Percentiles rank a stretch among this genome's conserved stretches.
These are phyloP conservation scores for Poeciliopsis prolifica DNA, from an alignment of 2,113 vertebrate genomes.

Conservation along the genomic window DNA sequence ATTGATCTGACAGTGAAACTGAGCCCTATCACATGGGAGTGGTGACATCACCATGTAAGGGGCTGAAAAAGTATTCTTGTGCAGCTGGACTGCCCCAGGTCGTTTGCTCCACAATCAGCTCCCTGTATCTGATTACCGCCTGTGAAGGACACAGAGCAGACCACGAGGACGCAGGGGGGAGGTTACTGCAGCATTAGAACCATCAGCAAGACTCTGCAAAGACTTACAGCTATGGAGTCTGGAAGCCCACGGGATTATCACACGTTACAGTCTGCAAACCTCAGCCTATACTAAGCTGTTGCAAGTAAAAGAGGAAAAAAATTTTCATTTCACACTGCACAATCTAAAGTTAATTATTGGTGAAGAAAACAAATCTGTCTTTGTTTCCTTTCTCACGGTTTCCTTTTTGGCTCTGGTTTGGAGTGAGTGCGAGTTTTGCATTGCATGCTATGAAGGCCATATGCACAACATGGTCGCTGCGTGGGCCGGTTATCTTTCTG, in stretches of 20 bases:
- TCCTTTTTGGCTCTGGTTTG: slow-evolving; percentile 40
- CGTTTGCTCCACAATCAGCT: slow-evolving; percentile 69
- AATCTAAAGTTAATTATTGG: slow-evolving; percentile 10
- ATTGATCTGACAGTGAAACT: slow-evolving; percentile 80
- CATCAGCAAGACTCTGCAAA: slow-evolving; percentile 51
- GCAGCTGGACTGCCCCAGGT: slow-evolving; percentile 70
- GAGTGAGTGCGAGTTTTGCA: slow-evolving; percentile 17
- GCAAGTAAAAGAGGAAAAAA: background rate
- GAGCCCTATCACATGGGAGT: slow-evolving; percentile 72
- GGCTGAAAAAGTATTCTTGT: slow-evolving; percentile 67
- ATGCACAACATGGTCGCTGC: slow-evolving; percentile 70
- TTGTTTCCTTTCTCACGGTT: slow-evolving; percentile 47
- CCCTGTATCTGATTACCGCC: slow-evolving; percentile 71
- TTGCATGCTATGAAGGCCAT: slow-evolving; percentile 62
- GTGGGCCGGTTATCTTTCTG: slow-evolving; percentile 70
- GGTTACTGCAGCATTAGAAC: slow-evolving; percentile 51
- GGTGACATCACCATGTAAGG: slow-evolving; percentile 76
- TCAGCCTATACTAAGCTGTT: slow-evolving; percentile 11
- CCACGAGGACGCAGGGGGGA: slow-evolving; percentile 59
- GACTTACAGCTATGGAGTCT: slow-evolving; percentile 48
- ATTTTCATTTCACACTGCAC: slow-evolving; percentile 14
- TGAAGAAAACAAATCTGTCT: slow-evolving; percentile 36
- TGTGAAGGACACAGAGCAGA: slow-evolving; percentile 74
- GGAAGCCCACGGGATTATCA: slow-evolving; percentile 59
- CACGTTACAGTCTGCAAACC: slow-evolving; percentile 43